phyloP scores from a whole-genome alignment of 2,113 vertebrate genomes.

The Corythornis cristatus region DNA sequence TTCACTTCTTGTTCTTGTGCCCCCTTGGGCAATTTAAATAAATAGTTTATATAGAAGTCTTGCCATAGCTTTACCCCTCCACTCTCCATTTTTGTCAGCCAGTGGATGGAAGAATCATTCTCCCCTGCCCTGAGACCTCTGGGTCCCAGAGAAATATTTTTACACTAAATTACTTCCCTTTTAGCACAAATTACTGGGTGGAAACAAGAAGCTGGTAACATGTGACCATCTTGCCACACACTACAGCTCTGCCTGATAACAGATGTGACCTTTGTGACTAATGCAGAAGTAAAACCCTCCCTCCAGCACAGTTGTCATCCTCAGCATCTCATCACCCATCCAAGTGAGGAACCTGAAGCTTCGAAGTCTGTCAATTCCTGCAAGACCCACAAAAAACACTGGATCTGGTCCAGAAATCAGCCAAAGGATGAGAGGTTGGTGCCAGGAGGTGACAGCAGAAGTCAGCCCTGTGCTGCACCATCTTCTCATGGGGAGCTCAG shows the following conservation, averaged over 20 bases:
- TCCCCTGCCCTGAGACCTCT: not conserved
- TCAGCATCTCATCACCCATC: not conserved
- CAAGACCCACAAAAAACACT: not conserved
- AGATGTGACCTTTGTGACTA: constrained; percentile 37
- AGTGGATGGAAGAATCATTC: not conserved
- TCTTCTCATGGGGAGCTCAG: fast-evolving
- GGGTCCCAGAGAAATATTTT: not conserved
- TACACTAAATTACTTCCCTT: not conserved
- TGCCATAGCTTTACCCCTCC: not conserved
- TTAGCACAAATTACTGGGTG: not conserved
- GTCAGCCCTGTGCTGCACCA: not conserved
- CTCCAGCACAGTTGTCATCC: not conserved
- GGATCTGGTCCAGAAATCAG: not conserved
- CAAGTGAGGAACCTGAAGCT: not conserved
- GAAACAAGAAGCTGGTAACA: constrained; percentile 18
- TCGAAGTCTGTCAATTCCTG: not conserved
- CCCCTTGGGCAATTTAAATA: not conserved
- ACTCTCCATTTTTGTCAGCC: not conserved
- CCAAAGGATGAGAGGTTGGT: not conserved
- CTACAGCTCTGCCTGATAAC: not conserved
- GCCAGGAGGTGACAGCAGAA: not conserved
- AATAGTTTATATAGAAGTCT: not conserved
- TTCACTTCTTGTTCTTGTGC: not conserved
- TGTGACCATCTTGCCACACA: not conserved
- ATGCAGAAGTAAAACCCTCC: not conserved